A percentile compares a stretch with the other conserved stretches of the same genome.
Conservation (phyloP, 2,113 vertebrate species). For the Synchiropus splendidus region DNA sequence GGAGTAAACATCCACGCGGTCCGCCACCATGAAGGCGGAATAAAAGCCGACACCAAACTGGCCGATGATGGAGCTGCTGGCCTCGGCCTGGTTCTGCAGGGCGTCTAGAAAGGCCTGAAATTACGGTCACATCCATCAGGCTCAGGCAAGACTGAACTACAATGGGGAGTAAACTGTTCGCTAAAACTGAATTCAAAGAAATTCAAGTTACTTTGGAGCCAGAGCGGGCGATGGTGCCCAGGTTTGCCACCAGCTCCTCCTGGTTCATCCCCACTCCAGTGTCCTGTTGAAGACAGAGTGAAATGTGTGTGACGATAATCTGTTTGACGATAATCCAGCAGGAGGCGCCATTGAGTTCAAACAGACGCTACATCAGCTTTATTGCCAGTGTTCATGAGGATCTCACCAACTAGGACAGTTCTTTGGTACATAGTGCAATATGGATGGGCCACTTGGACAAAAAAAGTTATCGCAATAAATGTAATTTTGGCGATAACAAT, state of each 20-base stretch:
- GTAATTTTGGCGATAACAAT: no score
- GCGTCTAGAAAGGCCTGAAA: conserved; percentile 83
- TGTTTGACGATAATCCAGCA: conserved; percentile 26
- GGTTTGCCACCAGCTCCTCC: conserved; percentile 84
- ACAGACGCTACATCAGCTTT: no score
- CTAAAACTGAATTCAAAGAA: no score
- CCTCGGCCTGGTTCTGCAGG: conserved; percentile 81
- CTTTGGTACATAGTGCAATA: no score
- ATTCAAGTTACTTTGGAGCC: conserved; percentile 97
- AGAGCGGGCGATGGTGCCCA: conserved; percentile 91
- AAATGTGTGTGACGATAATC: conserved; percentile 1
- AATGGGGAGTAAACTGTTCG: no score
- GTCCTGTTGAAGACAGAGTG: conserved; percentile 65
- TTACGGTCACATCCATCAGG: no score
- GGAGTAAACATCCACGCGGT: conserved; percentile 85
- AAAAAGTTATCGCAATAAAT: no score
- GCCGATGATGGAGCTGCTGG: conserved; percentile 86
- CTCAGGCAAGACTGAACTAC: no score
- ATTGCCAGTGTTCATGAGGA: no score
- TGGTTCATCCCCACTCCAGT: conserved; percentile 90
- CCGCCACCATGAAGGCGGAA: conserved; percentile 93
- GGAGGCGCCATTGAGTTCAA: conserved; percentile 16
- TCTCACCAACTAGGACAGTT: no score
- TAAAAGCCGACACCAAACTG: conserved; percentile 98
- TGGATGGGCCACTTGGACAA: no score